phyloP scores from a whole-genome alignment of 2,113 vertebrate species.

The Dryoscopus gambensis region DNA sequence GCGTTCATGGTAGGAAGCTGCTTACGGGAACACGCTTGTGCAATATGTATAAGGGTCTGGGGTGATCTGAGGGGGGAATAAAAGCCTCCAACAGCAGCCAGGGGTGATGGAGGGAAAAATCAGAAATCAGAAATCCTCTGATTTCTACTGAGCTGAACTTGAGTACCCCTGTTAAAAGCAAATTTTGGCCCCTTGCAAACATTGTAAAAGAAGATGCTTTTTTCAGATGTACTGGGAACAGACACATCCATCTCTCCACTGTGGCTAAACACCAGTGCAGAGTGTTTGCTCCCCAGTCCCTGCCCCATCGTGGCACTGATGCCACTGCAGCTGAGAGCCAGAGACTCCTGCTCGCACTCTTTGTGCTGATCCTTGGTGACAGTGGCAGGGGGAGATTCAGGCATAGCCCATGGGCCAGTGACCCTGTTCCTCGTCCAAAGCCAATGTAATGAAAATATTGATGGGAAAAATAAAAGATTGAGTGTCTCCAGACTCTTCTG shows the following conservation, averaged over 20 bases:
- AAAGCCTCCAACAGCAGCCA: not conserved
- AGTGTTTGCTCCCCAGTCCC: not conserved
- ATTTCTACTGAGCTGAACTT: not conserved
- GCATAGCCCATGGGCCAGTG: not conserved
- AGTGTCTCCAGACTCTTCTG: not conserved
- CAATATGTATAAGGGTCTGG: not conserved
- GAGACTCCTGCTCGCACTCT: not conserved
- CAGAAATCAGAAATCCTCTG: too few relatives aligned
- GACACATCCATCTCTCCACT: not conserved
- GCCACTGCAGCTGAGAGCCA: not conserved
- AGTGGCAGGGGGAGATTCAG: not conserved
- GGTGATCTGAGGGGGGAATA: not conserved
- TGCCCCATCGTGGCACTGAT: accelerated
- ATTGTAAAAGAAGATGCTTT: not conserved
- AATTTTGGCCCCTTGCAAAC: not conserved
- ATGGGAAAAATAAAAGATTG: not conserved
- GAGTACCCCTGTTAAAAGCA: not conserved
- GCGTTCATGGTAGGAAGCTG: not conserved
- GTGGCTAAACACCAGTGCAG: not conserved
- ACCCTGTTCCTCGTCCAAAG: not conserved
- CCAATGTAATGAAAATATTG: not conserved
- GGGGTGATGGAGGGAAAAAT: not conserved
- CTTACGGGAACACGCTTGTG: accelerated
- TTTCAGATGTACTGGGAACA: not conserved
- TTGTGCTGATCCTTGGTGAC: not conserved